Evolutionary conservation across 37 sponge, comb jelly and placozoan species (phyloP).

Genomic region (Beroe forskalii): DNA sequence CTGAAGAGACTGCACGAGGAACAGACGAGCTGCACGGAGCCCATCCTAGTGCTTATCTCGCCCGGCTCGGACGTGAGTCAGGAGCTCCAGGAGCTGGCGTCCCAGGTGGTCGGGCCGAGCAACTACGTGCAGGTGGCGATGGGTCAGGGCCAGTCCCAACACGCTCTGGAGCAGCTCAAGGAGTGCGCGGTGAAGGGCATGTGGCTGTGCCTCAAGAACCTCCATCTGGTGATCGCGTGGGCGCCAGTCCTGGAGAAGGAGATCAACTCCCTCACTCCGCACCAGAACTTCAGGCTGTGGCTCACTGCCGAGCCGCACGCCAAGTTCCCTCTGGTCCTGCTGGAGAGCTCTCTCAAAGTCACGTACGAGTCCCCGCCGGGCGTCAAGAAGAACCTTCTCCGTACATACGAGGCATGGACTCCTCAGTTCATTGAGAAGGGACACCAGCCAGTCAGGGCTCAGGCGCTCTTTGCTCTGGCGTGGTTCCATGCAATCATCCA

Average conservation of each 20-base stretch:
- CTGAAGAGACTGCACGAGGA: slow-evolving; percentile 74
- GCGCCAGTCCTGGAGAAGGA: slow-evolving; percentile 91
- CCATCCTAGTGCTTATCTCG: slow-evolving; percentile 88
- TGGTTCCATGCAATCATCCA: slow-evolving; percentile 99
- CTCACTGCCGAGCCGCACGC: slow-evolving; percentile 92
- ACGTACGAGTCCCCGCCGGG: slow-evolving; percentile 83
- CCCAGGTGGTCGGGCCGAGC: slow-evolving; percentile 74
- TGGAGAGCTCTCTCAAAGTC: slow-evolving; percentile 85
- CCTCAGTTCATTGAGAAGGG: slow-evolving; percentile 77
- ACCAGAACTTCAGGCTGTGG: slow-evolving; percentile 85
- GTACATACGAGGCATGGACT: slow-evolving; percentile 92
- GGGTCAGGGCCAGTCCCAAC: slow-evolving; percentile 92
- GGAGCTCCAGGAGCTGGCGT: slow-evolving; percentile 93
- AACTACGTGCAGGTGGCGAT: slow-evolving; percentile 88
- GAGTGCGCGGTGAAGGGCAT: slow-evolving; percentile 84
- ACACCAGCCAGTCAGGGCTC: slow-evolving; percentile 69
- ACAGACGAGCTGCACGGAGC: slow-evolving; percentile 75
- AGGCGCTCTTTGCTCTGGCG: slow-evolving; percentile 86
- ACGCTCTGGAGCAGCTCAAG: slow-evolving; percentile 78
- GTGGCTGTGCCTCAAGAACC: slow-evolving; percentile 97
- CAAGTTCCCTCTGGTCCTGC: slow-evolving; percentile 81
- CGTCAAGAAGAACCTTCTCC: slow-evolving; percentile 84
- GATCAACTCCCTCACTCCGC: slow-evolving; percentile 79
- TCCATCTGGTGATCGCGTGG: slow-evolving; percentile 91
- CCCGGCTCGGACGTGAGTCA: slow-evolving; percentile 97